phyloP scores from a whole-genome alignment of 2,888 invertebrate genomes.

The Mythimna loreyi region DNA sequence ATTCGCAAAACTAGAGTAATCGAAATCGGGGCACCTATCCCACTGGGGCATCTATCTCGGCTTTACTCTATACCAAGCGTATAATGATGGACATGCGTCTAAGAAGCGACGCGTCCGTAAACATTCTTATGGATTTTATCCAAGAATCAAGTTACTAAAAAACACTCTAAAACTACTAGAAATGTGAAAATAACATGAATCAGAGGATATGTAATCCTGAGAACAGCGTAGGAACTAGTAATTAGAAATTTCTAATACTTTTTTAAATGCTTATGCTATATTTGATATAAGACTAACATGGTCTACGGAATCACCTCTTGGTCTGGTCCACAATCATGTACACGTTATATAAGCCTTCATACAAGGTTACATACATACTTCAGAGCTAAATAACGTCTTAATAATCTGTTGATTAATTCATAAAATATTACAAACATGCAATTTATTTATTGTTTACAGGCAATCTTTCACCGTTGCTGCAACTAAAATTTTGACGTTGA shows the following conservation, averaged over 20 bases:
- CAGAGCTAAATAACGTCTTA: neutral
- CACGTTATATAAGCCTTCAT: neutral
- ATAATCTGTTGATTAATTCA: constrained; percentile 31
- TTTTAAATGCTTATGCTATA: no score
- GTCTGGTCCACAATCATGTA: neutral
- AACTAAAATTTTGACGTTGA: constrained; percentile 14
- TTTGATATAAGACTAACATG: neutral
- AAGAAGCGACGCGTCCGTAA: no score
- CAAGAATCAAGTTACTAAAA: neutral
- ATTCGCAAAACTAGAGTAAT: no score
- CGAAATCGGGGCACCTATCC: no score
- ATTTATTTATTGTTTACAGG: constrained; percentile 45
- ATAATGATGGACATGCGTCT: no score
- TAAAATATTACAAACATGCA: constrained; percentile 38
- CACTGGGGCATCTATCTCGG: no score
- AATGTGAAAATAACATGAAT: neutral
- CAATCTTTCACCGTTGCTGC: constrained; percentile 5
- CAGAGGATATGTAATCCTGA: no score
- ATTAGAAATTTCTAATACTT: neutral
- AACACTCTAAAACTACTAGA: neutral
- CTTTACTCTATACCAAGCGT: no score
- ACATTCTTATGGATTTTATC: neutral
- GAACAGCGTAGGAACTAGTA: constrained; percentile 4
- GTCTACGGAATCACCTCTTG: neutral
- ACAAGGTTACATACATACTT: neutral